A percentile compares a stretch with the other conserved stretches of the same genome.
Evolutionary conservation across 2,797 vertebrate species (phyloP).

Genomic region (Lepus townsendii): DNA sequence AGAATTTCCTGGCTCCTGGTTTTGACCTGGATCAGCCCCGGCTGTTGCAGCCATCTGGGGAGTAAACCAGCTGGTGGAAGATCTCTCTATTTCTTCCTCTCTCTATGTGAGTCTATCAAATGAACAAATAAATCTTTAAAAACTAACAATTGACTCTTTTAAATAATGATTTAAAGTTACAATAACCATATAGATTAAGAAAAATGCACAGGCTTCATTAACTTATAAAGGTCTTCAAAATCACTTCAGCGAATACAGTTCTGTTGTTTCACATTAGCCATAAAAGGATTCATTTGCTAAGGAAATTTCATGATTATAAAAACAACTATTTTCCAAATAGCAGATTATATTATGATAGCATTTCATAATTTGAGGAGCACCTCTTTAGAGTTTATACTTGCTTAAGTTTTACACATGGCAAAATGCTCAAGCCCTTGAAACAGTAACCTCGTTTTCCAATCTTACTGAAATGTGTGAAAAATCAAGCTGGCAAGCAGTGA

Average conservation of each 20-base stretch:
- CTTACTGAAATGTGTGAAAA: conserved; percentile 40
- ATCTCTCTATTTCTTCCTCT: no score
- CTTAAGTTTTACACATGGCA: background rate
- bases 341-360: background rate
- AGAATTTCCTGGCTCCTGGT: no score
- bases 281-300: conserved; percentile 19
- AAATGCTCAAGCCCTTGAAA: conserved; percentile 40
- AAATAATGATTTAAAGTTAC: conserved; percentile 49
- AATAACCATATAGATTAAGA: background rate
- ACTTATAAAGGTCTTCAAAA: conserved; percentile 17
- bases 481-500: conserved; percentile 16
- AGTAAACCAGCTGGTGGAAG: no score
- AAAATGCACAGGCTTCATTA: conserved; percentile 31
- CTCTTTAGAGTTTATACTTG: background rate
- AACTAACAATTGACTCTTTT: background rate
- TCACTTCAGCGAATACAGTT: conserved; percentile 13
- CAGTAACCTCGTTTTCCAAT: conserved; percentile 42
- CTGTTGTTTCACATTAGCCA: background rate
- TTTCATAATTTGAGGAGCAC: background rate
- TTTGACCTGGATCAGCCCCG: no score
- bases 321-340: conserved; percentile 42
- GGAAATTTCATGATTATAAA: background rate
- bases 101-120: no score
- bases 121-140: no score
- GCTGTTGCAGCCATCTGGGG: no score